These are phyloP conservation scores for Scophthalmus maximus DNA, from an alignment of 2,113 vertebrate species.

Conservation along the genomic window DNA sequence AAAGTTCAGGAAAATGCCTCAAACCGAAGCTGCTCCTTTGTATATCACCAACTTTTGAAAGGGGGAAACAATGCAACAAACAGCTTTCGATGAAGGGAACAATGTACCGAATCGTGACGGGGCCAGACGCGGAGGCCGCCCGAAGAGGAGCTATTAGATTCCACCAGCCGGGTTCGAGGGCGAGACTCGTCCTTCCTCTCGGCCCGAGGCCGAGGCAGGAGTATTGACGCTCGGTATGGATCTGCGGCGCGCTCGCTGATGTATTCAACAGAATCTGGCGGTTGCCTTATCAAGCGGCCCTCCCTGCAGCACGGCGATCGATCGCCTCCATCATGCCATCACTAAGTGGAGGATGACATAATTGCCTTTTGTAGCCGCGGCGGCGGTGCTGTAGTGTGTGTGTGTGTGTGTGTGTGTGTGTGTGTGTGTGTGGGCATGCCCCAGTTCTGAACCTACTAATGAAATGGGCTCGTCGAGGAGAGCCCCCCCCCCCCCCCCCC, in stretches of 20 bases:
- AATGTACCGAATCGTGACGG: too few relatives aligned
- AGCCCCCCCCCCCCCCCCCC: conserved; percentile 44
- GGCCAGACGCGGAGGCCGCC: conserved; percentile 17
- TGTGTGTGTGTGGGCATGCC: conserved; percentile 31
- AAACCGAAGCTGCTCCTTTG: too few relatives aligned
- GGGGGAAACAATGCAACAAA: neutral
- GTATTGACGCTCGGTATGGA: conserved; percentile 62
- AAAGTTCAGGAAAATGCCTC: too few relatives aligned
- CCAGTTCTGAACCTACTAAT: conserved; percentile 68
- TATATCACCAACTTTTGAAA: too few relatives aligned
- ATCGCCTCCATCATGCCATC: conserved; percentile 70
- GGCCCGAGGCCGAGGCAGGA: conserved; percentile 57
- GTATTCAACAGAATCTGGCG: conserved; percentile 65
- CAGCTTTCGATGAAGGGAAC: neutral
- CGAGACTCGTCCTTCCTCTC: conserved; percentile 48
- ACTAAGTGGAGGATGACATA: conserved; percentile 67
- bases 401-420: neutral
- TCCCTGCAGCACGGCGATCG: conserved; percentile 58
- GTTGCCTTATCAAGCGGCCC: conserved; percentile 55
- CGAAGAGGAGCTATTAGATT: conserved; percentile 56
- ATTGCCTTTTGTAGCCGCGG: conserved; percentile 65
- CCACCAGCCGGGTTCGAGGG: conserved; percentile 49
- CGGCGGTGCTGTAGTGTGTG: conserved; percentile 11
- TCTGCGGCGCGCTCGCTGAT: conserved; percentile 61
- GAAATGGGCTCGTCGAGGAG: conserved; percentile 61